Evolutionary conservation across 2,888 invertebrate genomes (phyloP), one percentile per base, ranked within the genome.

Genomic region (Tromatobia lineatoria): DNA sequence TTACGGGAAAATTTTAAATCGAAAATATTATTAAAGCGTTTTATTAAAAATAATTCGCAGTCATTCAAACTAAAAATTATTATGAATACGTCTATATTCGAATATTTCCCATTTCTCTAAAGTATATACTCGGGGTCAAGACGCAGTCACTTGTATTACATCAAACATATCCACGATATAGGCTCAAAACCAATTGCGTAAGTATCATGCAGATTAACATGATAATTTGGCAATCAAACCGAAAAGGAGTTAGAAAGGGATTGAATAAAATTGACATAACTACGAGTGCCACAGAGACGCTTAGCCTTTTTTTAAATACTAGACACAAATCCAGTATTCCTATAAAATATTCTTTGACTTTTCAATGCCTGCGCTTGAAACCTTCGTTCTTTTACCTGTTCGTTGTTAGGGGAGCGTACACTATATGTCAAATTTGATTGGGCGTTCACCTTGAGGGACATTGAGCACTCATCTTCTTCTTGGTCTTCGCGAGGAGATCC

Each of bases 401-500:
- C 4, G 47, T 15, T 3, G 20, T 54, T 20, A 20, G 23, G 54
- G 20, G 6, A 23, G 20, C 20, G 57, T 25, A 15, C 25, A 18
- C 18, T 50, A n/a, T 50, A 25, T 13, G 57, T 57, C 57, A 57
- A 13, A 61, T 71, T 52, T 67, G 23, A 61, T 84, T 80, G 45
- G 69, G 71, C 42, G 67, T 80, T 84, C 47, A 61, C 83, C 83
- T 84, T 84, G 80, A 78, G 78, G 74, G 76, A 50, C 74, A 52
- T 25, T 76, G 71, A 47, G 20, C 20, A 3, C 61, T 61, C 61
- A 18, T 38, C 38, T 61, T 61, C 61, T 29, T 69, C 67, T 52
- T 73, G 52, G 64, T 84, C 52, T 59, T 52, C 45, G 13, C 42
- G 59, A 69, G 54, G 57, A 84, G 80, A 84, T 84, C 83, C 83